A percentile compares a stretch with the other conserved stretches of the same genome.
These are phyloP conservation scores for Ferdinandea cuprea DNA, from an alignment of 2,888 invertebrate species.

Conservation along the genomic window DNA sequence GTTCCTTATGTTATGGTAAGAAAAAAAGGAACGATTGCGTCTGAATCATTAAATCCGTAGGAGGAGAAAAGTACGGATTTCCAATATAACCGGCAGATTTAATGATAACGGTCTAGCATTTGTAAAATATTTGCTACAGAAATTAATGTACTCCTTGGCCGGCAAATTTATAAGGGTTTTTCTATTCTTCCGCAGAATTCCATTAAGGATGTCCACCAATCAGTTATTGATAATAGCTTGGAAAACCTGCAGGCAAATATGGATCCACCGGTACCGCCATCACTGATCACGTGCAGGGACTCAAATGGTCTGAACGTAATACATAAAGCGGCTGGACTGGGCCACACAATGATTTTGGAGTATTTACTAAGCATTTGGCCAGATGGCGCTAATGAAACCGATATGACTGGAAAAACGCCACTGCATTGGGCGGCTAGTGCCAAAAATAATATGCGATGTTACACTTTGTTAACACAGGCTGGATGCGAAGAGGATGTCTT, in stretches of 20 bases:
- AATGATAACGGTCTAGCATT: too few relatives aligned
- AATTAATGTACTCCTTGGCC: too few relatives aligned
- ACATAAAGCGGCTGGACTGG: conserved; percentile 94
- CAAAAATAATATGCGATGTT: conserved; percentile 91
- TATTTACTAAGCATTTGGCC: conserved; percentile 89
- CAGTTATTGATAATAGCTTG: conserved; percentile 90
- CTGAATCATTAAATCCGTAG: too few relatives aligned
- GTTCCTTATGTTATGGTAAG: conserved; percentile 96
- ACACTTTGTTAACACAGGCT: conserved; percentile 89
- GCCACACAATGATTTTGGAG: conserved; percentile 89
- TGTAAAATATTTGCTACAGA: too few relatives aligned
- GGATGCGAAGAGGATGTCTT: conserved; percentile 93
- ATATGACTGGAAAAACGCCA: conserved; percentile 93
- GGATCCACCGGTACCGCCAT: conserved; percentile 88
- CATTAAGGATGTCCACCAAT: conserved; percentile 91
- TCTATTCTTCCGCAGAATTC: conserved; percentile 86
- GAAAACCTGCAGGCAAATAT: conserved; percentile 87
- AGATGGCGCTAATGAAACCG: conserved; percentile 87
- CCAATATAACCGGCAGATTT: too few relatives aligned
- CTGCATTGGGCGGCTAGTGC: conserved; percentile 93
- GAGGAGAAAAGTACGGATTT: not conserved
- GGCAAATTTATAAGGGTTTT: too few relatives aligned
- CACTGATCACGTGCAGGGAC: conserved; percentile 90
- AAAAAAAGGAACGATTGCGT: not conserved
- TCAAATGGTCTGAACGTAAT: conserved; percentile 91